Evolutionary conservation across 2,113 vertebrate species (phyloP).

Genomic region (Quiscalus mexicanus): DNA sequence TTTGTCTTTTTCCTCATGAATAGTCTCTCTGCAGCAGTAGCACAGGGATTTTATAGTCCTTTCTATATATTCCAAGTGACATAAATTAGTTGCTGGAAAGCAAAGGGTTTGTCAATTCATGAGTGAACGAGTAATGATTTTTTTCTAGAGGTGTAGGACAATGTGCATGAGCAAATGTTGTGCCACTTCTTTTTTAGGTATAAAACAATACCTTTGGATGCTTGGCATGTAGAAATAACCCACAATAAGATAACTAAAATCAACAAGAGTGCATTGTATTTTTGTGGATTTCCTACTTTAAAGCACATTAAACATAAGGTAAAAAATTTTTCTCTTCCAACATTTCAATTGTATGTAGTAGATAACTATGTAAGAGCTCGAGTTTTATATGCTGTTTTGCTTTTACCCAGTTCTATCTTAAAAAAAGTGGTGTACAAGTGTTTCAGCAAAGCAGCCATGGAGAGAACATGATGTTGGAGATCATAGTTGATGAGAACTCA

Average conservation of each 20-base stretch:
- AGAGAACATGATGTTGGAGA: conserved; percentile 96
- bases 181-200: conserved; percentile 76
- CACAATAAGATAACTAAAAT: conserved; percentile 79
- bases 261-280: conserved; percentile 88
- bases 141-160: neutral
- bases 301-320: conserved; percentile 96
- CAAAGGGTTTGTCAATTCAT: neutral
- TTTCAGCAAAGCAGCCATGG: conserved; percentile 97
- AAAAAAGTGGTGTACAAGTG: conserved; percentile 90
- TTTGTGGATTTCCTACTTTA: conserved; percentile 96
- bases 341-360: neutral
- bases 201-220: conserved; percentile 86
- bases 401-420: conserved; percentile 85
- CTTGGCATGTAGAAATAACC: conserved; percentile 86
- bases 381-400: conserved; percentile 22
- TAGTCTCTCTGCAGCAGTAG: neutral
- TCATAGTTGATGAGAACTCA: conserved; percentile 72
- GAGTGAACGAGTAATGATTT: neutral
- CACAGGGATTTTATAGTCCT: neutral
- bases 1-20: neutral
- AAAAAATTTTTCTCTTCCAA: conserved; percentile 33
- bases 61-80: neutral
- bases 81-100: neutral
- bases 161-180: neutral
- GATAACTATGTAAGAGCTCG: neutral